These are phyloP conservation scores for Prinia subflava DNA, from an alignment of 2,113 vertebrate genomes.

Conservation along the genomic window DNA sequence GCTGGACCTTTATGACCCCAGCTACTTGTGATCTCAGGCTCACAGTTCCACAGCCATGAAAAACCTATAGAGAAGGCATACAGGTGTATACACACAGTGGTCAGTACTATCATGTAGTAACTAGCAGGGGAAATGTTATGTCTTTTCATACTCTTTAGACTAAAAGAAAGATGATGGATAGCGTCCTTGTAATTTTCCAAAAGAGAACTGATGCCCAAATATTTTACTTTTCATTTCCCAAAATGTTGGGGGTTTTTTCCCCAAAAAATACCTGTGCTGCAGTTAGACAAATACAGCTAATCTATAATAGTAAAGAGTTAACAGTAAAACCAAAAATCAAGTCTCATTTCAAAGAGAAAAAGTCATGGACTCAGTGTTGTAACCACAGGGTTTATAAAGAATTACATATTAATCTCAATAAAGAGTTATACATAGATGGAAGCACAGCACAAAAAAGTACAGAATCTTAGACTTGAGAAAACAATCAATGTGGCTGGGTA, in stretches of 20 bases:
- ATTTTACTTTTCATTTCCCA: not conserved
- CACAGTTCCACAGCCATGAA: not conserved
- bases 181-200: not conserved
- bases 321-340: not conserved
- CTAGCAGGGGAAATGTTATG: not conserved
- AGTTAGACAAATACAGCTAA: not conserved
- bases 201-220: not conserved
- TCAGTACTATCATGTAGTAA: not conserved
- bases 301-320: not conserved
- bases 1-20: not conserved
- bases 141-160: not conserved
- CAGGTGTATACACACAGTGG: not conserved
- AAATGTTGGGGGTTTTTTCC: fast-evolving
- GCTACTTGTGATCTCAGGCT: not conserved
- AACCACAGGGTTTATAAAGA: not conserved
- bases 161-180: not conserved
- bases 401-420: not conserved
- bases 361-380: not conserved
- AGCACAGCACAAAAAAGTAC: not conserved
- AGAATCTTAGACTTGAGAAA: not conserved
- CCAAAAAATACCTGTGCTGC: not conserved
- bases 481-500: not conserved
- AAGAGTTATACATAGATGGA: not conserved
- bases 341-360: not conserved
- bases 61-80: not conserved